These are phyloP conservation scores for Caenorhabditis latens DNA, from an alignment of 1,140 invertebrate genomes.

Conservation along the genomic window DNA sequence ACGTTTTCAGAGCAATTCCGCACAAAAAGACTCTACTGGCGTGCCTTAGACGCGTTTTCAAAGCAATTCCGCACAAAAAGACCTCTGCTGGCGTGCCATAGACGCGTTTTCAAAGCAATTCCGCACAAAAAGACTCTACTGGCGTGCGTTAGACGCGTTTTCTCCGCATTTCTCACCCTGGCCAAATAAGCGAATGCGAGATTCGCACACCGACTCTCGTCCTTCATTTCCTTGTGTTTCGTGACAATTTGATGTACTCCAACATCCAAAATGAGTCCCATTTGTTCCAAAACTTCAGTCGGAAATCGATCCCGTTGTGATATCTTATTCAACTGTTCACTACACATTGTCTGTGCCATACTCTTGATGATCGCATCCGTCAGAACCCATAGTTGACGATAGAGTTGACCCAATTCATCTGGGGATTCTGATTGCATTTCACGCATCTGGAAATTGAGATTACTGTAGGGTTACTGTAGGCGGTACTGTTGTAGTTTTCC, in stretches of 20 bases:
- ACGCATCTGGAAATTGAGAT: constrained; percentile 39
- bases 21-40: no score
- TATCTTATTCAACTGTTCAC: constrained; percentile 65
- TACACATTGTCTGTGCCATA: constrained; percentile 73
- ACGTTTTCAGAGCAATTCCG: no score
- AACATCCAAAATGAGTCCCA: constrained; percentile 59
- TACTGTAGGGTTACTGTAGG: not conserved
- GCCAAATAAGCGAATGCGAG: constrained; percentile 72
- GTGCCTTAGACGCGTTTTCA: no score
- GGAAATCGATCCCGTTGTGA: constrained; percentile 65
- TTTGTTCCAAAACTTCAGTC: constrained; percentile 60
- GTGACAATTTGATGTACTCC: constrained; percentile 66
- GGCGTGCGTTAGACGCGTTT: no score
- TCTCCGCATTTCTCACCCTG: no score
- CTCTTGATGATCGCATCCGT: constrained; percentile 71
- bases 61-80: no score
- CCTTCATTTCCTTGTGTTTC: constrained; percentile 69
- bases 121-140: no score
- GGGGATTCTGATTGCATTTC: constrained; percentile 40
- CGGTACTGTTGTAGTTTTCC: no score
- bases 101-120: no score
- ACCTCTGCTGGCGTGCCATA: no score
- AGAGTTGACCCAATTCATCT: constrained; percentile 38
- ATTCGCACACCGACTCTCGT: constrained; percentile 71
- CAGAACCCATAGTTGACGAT: constrained; percentile 74